Conservation (phyloP, 1,140 invertebrate genomes). For the Sminthurides bifidus region DNA sequence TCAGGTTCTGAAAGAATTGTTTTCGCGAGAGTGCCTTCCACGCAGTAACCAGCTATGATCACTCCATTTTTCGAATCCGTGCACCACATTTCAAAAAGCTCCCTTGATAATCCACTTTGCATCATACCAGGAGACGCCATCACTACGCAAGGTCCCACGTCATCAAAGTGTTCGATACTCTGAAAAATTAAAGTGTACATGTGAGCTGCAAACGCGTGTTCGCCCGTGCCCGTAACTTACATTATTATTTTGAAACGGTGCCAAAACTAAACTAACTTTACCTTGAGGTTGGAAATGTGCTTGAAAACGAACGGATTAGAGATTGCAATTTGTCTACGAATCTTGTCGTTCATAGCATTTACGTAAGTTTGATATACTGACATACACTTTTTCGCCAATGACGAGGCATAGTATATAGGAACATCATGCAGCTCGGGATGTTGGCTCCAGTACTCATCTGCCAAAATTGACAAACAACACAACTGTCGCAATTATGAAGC, state of each 20-base stretch:
- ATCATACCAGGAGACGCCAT: slow-evolving; percentile 99
- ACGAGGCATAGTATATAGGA: slow-evolving; percentile 98
- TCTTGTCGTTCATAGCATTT: slow-evolving; percentile 98
- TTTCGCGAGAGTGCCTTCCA: slow-evolving; percentile 96
- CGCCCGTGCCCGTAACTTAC: not conserved
- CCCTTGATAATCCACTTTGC: slow-evolving; percentile 93
- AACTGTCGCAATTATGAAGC: slow-evolving; percentile 9
- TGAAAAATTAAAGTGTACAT: slow-evolving; percentile 36
- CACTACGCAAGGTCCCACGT: slow-evolving; percentile 96
- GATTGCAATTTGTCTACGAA: slow-evolving; percentile 87
- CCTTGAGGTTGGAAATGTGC: slow-evolving; percentile 96
- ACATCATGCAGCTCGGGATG: slow-evolving; percentile 98
- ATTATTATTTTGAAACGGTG: not conserved
- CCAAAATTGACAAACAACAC: slow-evolving; percentile 26
- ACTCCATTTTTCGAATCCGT: slow-evolving; percentile 95
- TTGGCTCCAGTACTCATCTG: slow-evolving; percentile 94
- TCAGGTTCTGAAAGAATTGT: slow-evolving; percentile 95
- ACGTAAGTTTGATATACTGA: slow-evolving; percentile 99
- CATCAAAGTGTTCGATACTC: slow-evolving; percentile 98
- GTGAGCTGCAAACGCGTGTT: not conserved
- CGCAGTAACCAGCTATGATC: slow-evolving; percentile 98
- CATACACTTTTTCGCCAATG: slow-evolving; percentile 99
- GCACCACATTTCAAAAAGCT: slow-evolving; percentile 98
- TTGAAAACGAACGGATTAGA: slow-evolving; percentile 96
- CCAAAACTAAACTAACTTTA: slow-evolving; percentile 35